Evolutionary conservation across 2,113 vertebrate species (phyloP), one percentile per base, ranked within the genome.

Genomic region (Etia nguti): DNA sequence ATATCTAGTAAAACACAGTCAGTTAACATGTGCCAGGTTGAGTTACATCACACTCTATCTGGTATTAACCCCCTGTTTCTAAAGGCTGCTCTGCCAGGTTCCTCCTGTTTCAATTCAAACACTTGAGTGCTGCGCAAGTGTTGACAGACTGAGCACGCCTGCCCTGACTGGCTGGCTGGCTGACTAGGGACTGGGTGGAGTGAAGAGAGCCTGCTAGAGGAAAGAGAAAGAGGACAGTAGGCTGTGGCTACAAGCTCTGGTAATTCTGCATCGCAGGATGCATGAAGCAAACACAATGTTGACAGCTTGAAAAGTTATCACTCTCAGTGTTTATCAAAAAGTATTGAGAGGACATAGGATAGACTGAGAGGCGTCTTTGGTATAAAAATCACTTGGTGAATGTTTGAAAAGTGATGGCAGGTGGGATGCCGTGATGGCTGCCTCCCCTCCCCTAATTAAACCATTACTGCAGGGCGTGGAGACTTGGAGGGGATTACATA

Each of bases 401-500:
- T 89, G 80, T 88, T 87, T 86, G 82, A 80, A 81, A 89, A 81
- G 88, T 24, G 73, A 84, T 82, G 85, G 89, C 92, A 93, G 93
- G 91, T 95, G 91, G 92, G 86, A 88, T 81, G 88, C 75, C 80
- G 90, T 15, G 82, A 89, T 88, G 89, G 79, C 88, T 34, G 9
- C 89, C 84, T 81, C 90, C 90, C 88, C 85, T 79, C 88, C 89
- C 84, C 90, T 91, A 93, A 96, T 96, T 95, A 95, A 94, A 96
- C 89, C 91, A 90, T 95, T 95, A 95, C 92, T 93, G 93, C 85
- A 88, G 95, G 94, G 94, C 65, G 91, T 83, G 93, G 92, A 92
- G 91, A 88, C 87, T 93, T 87, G 89, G 89, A 84, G 88, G 88
- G 93, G 90, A 95, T 96, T 97, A 96, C 95, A 94, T 96, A 97